Conservation (phyloP, 1,140 invertebrate species). For the Psix sp. region DNA sequence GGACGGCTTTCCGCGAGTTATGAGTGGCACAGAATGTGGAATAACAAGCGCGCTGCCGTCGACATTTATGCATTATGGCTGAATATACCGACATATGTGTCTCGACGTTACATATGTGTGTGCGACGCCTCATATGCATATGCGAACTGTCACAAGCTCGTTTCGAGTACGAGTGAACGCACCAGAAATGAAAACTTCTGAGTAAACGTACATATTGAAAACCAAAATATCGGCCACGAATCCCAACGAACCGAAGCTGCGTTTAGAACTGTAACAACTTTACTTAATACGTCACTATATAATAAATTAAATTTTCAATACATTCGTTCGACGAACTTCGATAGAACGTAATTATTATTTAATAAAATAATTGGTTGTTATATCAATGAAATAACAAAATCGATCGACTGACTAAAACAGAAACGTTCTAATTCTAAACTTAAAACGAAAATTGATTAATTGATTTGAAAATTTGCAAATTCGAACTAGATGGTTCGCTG, state of each 20-base stretch:
- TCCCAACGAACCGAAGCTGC: conserved; percentile 20
- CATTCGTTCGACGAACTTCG: too few species aligned
- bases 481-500: too few species aligned
- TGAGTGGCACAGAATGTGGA: conserved; percentile 59
- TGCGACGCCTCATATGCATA: conserved; percentile 45
- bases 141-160: conserved; percentile 48
- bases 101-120: conserved; percentile 3
- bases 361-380: too few species aligned
- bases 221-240: conserved; percentile 46
- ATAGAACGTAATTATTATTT: too few species aligned
- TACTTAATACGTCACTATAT: too few species aligned
- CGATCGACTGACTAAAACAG: too few species aligned
- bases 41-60: conserved; percentile 60
- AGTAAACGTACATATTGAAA: conserved; percentile 40
- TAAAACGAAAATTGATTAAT: too few species aligned
- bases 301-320: too few species aligned
- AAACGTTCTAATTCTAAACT: too few species aligned
- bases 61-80: conserved; percentile 60
- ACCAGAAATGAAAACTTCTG: conserved; percentile 56
- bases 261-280: too few species aligned
- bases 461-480: too few species aligned
- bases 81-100: conserved; percentile 58
- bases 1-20: conserved; percentile 55
- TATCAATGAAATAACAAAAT: too few species aligned
- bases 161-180: conserved; percentile 40